phyloP scores from a whole-genome alignment of 2,888 invertebrate species.

The Nemoura dubitans region DNA sequence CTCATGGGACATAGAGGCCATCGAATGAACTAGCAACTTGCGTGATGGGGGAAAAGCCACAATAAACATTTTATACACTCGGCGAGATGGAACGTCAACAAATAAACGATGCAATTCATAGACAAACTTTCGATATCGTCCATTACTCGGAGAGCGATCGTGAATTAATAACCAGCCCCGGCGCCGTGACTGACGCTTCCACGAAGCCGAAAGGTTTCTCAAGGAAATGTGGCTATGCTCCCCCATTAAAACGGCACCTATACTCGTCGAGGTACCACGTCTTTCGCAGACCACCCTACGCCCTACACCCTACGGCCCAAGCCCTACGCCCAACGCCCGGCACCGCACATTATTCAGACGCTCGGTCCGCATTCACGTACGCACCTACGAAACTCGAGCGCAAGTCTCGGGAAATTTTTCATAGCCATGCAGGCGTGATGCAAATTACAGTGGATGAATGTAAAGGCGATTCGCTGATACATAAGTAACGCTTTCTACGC shows the following conservation, averaged over 20 bases:
- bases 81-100: neutral
- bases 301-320: no score
- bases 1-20: neutral
- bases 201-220: neutral
- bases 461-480: neutral
- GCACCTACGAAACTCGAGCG: neutral
- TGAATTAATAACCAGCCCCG: neutral
- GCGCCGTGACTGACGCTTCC: neutral
- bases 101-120: conserved; percentile 12
- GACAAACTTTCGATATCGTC: neutral
- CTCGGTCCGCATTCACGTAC: neutral
- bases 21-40: neutral
- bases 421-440: neutral
- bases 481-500: neutral
- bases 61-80: conserved; percentile 3
- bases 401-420: neutral
- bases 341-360: neutral
- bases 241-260: neutral
- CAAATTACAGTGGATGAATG: neutral
- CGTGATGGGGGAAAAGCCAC: neutral
- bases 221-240: neutral
- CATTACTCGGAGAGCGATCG: neutral
- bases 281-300: no score
- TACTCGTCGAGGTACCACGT: no score
- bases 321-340: no score